Evolutionary conservation across 2,113 vertebrate genomes (phyloP), one percentile per base, ranked within the genome.

Genomic region (Hyaena hyaena): DNA sequence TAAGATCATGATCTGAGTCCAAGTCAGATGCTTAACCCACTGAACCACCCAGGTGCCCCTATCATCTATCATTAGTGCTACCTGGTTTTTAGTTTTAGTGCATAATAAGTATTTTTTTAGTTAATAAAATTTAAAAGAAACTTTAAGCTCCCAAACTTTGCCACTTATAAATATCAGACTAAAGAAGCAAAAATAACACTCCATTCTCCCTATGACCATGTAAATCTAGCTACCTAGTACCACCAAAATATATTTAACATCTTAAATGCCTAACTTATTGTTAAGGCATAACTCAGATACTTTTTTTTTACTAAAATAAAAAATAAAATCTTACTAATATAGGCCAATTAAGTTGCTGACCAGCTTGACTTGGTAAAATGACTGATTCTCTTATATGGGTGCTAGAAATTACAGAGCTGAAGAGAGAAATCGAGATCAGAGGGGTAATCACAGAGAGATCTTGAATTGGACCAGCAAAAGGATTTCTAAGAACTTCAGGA

Each of bases 111-210:
- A 10, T 35, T n/a, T 92, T 45, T 24, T 82, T 58, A 69, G 92
- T 86, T 35, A 85, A 39, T 81, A 50, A 74, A 94, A 69, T 68
- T 88, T n/a, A 63, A 83, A 69, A 85, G 63, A 31, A 8, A 92
- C n/a, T 45, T 82, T 31, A 71, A 80, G n/a, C 4, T 71, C 58
- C 76, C n/a, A 76, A 76, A 68, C 68, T 63, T 31, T 50, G 55
- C 31, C 48, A 45, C 33, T 73, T 80, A 3, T 63, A 69, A 92
- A 53, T 95, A 84, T 58, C 17, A 84, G 7, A 21, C 53, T 79
- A 88, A 91, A 90, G 45, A 88, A 87, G 77, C 28, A 93, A 87
- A 95, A 93, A 69, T 14, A 91, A 74, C 81, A 88, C 14, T 17
- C 39, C 10, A 12, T 43, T 66, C 21, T 93, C 43, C 53, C 58